Base-by-base conservation (phyloP, 2,797 vertebrate species). In the Catamblyrhynchus diadema region DNA sequence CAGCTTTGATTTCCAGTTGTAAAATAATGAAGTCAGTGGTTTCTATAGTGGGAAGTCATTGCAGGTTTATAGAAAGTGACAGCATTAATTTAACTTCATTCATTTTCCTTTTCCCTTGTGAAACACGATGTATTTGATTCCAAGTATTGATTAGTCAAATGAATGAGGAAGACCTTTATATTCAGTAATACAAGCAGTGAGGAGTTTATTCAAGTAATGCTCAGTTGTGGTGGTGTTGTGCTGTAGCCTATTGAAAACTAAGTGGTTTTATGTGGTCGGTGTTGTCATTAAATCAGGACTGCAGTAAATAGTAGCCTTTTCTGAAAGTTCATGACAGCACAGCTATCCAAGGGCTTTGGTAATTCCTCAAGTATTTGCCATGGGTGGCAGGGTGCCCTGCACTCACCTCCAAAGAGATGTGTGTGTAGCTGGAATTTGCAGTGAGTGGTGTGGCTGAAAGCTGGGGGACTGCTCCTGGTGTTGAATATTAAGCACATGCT, bases 61-160 rank as follows among this genome's bases (percentile, higher is more conserved):
- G 78, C 85, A 2, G 6, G 44, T 65, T 96, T 95, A 73, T 94
- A 71, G 73, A 86, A 95, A 92, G 37, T 85, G 96, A 77, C 56
- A 74, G 48, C 67, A 72, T 91, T 94, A 92, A 88, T 96, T 96
- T 90, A 88, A 72, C 61, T 45, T 94, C 59, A 62, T 93, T 96
- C 48, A 70, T 88, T 95, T 94, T 90, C 37, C 16, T 89, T 81
- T 78, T 77, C 71, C 78, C 61, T 8, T 0, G 8, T 94, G 90
- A 88, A 90, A 86, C 23, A 8, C 5, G 6, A 48, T 14, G 39
- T 50, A 37, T 24, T 90, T 74, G 74, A 93, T 93, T 90, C 85
- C 50, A 59, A 67, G 39, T 90, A 93, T 92, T 70, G 94, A 93
- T 96, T 91, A 86, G 32, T 82, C 44, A 69, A 70, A 86, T 79